Evolutionary conservation across 2,797 vertebrate genomes (phyloP).

Genomic region (Sebastes steindachneri): DNA sequence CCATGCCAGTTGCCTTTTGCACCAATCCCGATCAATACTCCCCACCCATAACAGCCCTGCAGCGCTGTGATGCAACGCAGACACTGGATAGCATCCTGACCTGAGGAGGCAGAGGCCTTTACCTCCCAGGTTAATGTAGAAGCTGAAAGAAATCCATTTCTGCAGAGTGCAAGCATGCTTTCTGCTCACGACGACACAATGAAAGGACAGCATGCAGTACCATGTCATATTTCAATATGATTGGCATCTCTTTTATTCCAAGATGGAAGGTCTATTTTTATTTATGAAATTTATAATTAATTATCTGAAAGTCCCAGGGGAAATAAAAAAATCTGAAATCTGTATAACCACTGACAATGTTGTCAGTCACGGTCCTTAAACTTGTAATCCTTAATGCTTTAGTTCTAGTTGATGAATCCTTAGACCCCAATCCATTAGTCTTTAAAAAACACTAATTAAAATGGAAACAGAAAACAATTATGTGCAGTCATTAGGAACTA

Average conservation of each 20-base stretch:
- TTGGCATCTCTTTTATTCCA: background rate
- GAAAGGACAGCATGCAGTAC: background rate
- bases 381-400: background rate
- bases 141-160: constrained; percentile 42
- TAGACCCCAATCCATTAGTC: too few relatives aligned
- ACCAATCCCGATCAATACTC: constrained; percentile 46
- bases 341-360: background rate
- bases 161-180: background rate
- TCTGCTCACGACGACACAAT: background rate
- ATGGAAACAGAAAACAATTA: too few relatives aligned
- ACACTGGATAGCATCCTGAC: constrained; percentile 9
- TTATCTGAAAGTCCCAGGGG: background rate
- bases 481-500: too few relatives aligned
- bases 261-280: background rate
- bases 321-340: background rate
- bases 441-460: too few relatives aligned
- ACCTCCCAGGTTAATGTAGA: constrained; percentile 39
- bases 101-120: constrained; percentile 27
- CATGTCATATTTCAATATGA: background rate
- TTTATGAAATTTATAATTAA: background rate
- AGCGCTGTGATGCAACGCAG: constrained; percentile 33
- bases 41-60: constrained; percentile 39
- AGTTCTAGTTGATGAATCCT: too few relatives aligned
- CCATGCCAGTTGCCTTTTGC: constrained; percentile 32
- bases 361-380: background rate